Evolutionary conservation across 2,797 vertebrate species (phyloP).

Genomic region (Chelon labrosus): DNA sequence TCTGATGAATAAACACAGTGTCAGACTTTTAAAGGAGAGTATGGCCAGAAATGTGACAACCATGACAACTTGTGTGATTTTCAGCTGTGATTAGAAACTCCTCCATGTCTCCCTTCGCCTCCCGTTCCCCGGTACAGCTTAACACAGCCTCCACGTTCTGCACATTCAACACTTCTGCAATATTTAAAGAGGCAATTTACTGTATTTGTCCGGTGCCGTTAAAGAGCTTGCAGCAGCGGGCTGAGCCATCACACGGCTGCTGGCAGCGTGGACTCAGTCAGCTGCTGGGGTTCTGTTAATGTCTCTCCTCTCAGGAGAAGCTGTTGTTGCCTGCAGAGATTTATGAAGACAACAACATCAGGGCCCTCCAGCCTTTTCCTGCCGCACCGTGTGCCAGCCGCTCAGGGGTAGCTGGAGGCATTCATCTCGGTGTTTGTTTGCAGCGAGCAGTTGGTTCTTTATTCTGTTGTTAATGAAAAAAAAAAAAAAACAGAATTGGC

Average conservation of each 20-base stretch:
- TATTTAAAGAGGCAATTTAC: slow-evolving; percentile 51
- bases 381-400: slow-evolving; percentile 3
- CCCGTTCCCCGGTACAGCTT: not conserved
- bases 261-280: slow-evolving; percentile 37
- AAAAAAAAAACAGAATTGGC: not conserved
- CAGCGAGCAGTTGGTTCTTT: not conserved
- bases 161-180: slow-evolving; percentile 44
- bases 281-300: slow-evolving; percentile 30
- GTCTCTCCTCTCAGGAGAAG: slow-evolving; percentile 33
- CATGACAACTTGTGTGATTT: not conserved
- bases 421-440: not conserved
- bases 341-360: slow-evolving; percentile 3
- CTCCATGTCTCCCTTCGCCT: not conserved
- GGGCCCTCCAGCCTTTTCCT: not conserved
- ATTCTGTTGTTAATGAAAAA: too few relatives aligned
- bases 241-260: slow-evolving; percentile 27
- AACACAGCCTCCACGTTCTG: slow-evolving; percentile 13
- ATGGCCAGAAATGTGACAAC: not conserved
- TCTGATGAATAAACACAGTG: not conserved
- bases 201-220: slow-evolving; percentile 53
- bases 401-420: not conserved
- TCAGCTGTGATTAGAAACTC: slow-evolving; percentile 1
- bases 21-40: not conserved
- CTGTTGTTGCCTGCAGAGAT: slow-evolving; percentile 20
- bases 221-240: slow-evolving; percentile 14